Evolutionary conservation across 2,888 invertebrate species (phyloP), one percentile per base, ranked within the genome.

Genomic region (Prosapia bicincta): DNA sequence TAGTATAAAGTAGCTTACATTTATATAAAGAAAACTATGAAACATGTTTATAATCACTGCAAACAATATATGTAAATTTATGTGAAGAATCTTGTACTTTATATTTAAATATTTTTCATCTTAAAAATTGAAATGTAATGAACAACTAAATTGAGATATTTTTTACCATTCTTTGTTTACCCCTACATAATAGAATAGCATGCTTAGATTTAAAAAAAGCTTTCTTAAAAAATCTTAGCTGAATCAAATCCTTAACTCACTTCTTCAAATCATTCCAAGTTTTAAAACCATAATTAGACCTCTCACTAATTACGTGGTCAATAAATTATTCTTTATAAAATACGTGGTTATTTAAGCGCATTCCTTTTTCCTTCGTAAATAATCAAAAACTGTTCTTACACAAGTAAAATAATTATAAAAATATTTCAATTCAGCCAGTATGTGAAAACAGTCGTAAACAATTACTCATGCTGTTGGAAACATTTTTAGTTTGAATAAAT

Each of bases 251-350:
- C 6, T 54, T 54, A 54, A 54, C 54, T 20, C 54, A 20, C 54
- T 54, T 54, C 54, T 54, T 54, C 54, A 54, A 54, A 54, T 54
- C 54, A 54, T 54, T 54, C 54, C 54, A 54, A 54, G 54, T 54
- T 54, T 20, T 20, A 20, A 20, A 54, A 54, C 3, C n/a, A n/a
- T 38, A 54, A 54, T 20, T 54, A 54, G 20, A 13, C 30, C 9
- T 13, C 13, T 54, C 20, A n/a, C 20, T 54, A 20, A 38, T 13
- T 10, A 54, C 20, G 7, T 20, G 54, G 20, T 54, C 54, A 54
- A 54, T 54, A 1, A 54, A 20, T 54, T 54, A 13, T 5, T 38
- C 6, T 54, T 54, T 20, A 20, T 54, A 5, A 54, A 54, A 54
- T 54, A 54, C 54, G 3, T 54, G 54, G 54, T 54, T 54, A 54